Base-by-base conservation (phyloP, 2,113 vertebrate genomes). In the Beaufortia kweichowensis region DNA sequence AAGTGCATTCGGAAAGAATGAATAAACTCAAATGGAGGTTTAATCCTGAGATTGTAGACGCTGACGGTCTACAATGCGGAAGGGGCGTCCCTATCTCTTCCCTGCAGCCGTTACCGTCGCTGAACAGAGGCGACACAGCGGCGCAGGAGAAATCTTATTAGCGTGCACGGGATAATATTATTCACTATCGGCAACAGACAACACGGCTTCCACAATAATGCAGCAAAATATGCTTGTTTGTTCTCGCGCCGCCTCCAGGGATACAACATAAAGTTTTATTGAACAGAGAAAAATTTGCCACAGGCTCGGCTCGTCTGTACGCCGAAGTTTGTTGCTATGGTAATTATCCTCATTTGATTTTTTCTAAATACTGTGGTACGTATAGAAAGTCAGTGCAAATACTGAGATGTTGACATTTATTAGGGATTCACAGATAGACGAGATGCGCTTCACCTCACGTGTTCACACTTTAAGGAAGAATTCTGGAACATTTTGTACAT, bases 111-210 rank as follows among this genome's bases (percentile, higher is more conserved):
- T 28, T 56, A 23, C 17, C 31, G n/a, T 12, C 64, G 65, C 67
- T 77, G 24, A 76, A 60, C 66, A 67, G 70, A 50, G 60, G n/a
- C 60, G 35, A 60, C 65, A 23, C 39, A 26, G 31, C 68, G 59
- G 57, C 66, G 39, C 76, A 56, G 28, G 26, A 77, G 23, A 74
- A 73, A 75, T 78, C 79, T 83, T 80, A 86, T 86, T 86, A 86
- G 71, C 41, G 77, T 62, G 64, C 59, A 14, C 29, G 35, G 8
- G 11, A 55, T 46, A 78, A 79, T 80, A 68, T 77, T 78, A 75
- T 69, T 82, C 75, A 79, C 61, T 69, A 31, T 50, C 50, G 46
- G 69, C 31, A 74, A 68, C 71, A 78, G 65, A 73, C 74, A 66
- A 82, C 46, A 77, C 39, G 19, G 77, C 70, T 33, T 63, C 75